phyloP scores from a whole-genome alignment of 2,113 vertebrate genomes.

The Polypterus senegalus region DNA sequence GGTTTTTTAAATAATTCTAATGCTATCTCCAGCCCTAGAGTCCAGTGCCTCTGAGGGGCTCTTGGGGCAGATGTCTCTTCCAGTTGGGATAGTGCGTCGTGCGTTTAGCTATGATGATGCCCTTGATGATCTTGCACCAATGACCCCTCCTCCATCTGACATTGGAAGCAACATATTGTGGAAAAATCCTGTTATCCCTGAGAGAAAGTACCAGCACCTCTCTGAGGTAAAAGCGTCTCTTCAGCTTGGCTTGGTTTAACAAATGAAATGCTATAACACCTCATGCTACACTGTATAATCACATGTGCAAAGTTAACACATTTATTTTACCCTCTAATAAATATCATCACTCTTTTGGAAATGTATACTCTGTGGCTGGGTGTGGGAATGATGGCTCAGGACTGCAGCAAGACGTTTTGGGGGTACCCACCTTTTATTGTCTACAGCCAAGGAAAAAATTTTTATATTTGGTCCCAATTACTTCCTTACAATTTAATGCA shows the following conservation, averaged over 20 bases:
- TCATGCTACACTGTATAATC: too few species aligned
- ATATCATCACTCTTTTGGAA: neutral
- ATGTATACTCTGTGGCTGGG: neutral
- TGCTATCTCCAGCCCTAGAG: slow-evolving; percentile 41
- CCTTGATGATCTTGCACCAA: slow-evolving; percentile 61
- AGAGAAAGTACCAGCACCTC: slow-evolving; percentile 65
- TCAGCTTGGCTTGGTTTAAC: too few species aligned
- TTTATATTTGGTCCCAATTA: too few species aligned
- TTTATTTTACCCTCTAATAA: neutral
- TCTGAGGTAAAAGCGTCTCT: slow-evolving; percentile 51
- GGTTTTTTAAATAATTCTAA: too few species aligned
- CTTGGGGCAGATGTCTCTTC: slow-evolving; percentile 57
- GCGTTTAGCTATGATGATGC: slow-evolving; percentile 76
- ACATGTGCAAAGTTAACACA: too few species aligned
- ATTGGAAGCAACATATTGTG: slow-evolving; percentile 56
- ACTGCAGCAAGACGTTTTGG: too few species aligned
- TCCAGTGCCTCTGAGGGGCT: slow-evolving; percentile 33
- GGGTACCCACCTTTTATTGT: too few species aligned
- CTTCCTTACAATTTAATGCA: too few species aligned
- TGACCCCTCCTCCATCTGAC: slow-evolving; percentile 73
- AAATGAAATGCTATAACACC: too few species aligned
- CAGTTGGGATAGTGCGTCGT: slow-evolving; percentile 56
- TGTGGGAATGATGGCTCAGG: too few species aligned
- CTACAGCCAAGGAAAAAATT: too few species aligned
- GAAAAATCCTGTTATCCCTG: slow-evolving; percentile 74